Evolutionary conservation across 1,140 invertebrate genomes (phyloP).

Genomic region (Parasteatoda tepidariorum): DNA sequence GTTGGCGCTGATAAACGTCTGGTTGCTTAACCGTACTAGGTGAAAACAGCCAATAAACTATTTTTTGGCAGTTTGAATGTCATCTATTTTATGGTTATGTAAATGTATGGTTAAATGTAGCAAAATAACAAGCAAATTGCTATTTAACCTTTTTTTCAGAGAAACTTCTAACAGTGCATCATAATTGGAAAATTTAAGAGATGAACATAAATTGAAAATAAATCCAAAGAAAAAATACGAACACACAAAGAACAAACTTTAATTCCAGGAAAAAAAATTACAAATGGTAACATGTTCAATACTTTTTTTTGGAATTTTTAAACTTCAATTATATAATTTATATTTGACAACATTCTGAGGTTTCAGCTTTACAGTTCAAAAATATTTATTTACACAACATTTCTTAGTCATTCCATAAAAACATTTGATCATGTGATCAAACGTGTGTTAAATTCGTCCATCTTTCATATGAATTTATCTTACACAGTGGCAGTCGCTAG

Average conservation of each 20-base stretch:
- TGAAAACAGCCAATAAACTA: no score
- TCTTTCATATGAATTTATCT: neutral
- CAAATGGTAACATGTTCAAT: conserved; percentile 15
- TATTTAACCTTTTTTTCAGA: no score
- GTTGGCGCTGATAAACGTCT: no score
- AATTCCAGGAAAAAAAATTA: conserved; percentile 33
- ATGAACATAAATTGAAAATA: no score
- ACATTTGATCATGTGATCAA: conserved; percentile 16
- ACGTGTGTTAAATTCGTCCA: neutral
- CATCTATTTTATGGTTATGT: no score
- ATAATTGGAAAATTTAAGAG: no score
- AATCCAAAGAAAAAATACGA: neutral
- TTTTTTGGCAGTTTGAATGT: no score
- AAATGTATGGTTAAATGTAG: no score
- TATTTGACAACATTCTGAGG: neutral
- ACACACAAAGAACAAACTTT: conserved; percentile 41
- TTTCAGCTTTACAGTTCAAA: conserved; percentile 18
- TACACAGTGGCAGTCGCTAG: conserved; percentile 4
- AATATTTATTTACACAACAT: conserved; percentile 30
- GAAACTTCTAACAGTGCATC: no score
- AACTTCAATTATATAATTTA: conserved; percentile 8
- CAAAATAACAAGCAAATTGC: no score
- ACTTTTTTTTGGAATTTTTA: conserved; percentile 1
- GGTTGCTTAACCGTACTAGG: no score
- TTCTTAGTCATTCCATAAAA: neutral